Evolutionary conservation across 1,140 invertebrate genomes (phyloP).

Genomic region (Pinna nobilis): DNA sequence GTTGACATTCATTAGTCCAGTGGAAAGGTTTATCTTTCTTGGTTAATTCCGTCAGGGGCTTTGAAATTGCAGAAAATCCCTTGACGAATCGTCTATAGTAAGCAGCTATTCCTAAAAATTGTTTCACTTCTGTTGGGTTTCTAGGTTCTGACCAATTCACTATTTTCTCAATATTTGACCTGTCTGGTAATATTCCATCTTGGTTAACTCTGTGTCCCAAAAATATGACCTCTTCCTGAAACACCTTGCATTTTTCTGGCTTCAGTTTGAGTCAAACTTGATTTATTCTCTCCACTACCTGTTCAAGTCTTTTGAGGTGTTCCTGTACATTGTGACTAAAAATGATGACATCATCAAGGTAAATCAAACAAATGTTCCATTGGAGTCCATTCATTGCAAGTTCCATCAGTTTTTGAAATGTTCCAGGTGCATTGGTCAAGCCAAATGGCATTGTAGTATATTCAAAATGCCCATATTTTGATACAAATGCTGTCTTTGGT

Average conservation of each 20-base stretch:
- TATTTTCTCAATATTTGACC: constrained; percentile 28
- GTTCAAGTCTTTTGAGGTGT: constrained; percentile 24
- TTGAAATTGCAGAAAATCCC: constrained; percentile 12
- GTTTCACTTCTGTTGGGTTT: constrained; percentile 29
- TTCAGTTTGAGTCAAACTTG: constrained; percentile 35
- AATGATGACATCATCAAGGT: constrained; percentile 47
- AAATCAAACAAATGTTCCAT: constrained; percentile 38
- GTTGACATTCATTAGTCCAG: background rate
- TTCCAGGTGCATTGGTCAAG: constrained; percentile 42
- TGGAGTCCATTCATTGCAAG: constrained; percentile 42
- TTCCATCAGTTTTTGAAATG: constrained; percentile 58
- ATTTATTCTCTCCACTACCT: constrained; percentile 29
- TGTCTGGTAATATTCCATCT: constrained; percentile 20
- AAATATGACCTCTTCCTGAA: constrained; percentile 30
- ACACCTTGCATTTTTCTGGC: constrained; percentile 34
- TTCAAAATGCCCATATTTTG: constrained; percentile 36
- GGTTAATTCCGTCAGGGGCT: constrained; percentile 27
- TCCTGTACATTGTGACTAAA: constrained; percentile 28
- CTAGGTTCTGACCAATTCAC: constrained; percentile 18
- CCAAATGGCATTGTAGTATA: constrained; percentile 50
- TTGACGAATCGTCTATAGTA: constrained; percentile 35
- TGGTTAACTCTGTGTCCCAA: constrained; percentile 19
- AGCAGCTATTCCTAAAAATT: constrained; percentile 35
- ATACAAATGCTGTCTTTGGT: constrained; percentile 37
- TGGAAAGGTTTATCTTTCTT: constrained; percentile 19